phyloP scores from a whole-genome alignment of 1,140 invertebrate genomes.

The Camponotus pennsylvanicus region DNA sequence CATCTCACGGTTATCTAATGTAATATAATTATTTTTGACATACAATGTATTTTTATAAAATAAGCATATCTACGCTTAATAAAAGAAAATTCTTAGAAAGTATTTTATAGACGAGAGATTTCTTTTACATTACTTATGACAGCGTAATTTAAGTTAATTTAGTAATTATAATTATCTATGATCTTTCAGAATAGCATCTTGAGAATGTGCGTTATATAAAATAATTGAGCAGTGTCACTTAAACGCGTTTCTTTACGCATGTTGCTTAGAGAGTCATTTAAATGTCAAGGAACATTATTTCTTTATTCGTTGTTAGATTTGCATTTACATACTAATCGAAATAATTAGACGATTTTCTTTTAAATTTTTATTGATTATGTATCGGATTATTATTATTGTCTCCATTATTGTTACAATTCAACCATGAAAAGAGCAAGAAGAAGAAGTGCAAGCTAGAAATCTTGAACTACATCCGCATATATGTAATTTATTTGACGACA shows the following conservation, averaged over 20 bases:
- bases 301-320: not conserved
- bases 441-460: not conserved
- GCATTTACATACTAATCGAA: not conserved
- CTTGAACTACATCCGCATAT: not conserved
- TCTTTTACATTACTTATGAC: not conserved
- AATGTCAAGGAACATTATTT: not conserved
- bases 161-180: not conserved
- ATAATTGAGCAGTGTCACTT: not conserved
- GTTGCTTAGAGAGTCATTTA: not conserved
- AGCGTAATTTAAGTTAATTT: not conserved
- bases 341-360: not conserved
- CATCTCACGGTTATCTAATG: not conserved
- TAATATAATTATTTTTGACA: not conserved
- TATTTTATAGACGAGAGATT: not conserved
- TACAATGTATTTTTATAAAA: conserved; percentile 10
- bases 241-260: not conserved
- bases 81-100: conserved; percentile 12
- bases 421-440: not conserved
- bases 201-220: not conserved
- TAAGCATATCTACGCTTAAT: not conserved
- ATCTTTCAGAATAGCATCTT: not conserved
- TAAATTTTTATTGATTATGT: not conserved
- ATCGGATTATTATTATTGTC: not conserved
- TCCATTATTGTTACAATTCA: not conserved
- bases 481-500: conserved; percentile 2